Evolutionary conservation across 2,888 invertebrate genomes (phyloP).

Genomic region (Dusona sp.): DNA sequence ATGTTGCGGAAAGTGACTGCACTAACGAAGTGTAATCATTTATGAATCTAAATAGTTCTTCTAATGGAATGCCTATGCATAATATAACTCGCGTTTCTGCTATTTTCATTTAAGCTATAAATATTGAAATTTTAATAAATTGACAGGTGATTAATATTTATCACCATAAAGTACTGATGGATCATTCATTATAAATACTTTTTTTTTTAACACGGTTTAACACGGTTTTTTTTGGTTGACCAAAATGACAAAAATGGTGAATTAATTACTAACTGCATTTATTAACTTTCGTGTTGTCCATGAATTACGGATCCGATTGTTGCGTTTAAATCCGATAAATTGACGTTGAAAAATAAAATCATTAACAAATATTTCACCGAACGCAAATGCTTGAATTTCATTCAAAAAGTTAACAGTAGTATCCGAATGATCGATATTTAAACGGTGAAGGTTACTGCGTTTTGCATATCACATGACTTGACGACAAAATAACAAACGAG

Average conservation of each 20-base stretch:
- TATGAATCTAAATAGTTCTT: not conserved
- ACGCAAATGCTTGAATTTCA: not conserved
- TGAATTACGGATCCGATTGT: too few species aligned
- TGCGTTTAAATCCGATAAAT: too few species aligned
- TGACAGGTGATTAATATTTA: not conserved
- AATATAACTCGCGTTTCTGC: not conserved
- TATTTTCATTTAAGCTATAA: not conserved
- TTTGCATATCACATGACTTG: slow-evolving; percentile 31
- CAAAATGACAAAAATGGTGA: too few species aligned
- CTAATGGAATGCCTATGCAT: not conserved
- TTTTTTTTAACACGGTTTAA: not conserved
- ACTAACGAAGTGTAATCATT: not conserved
- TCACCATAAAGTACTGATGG: not conserved
- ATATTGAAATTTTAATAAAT: not conserved
- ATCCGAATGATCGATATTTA: not conserved
- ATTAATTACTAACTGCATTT: too few species aligned
- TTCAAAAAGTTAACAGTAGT: not conserved
- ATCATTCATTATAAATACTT: not conserved
- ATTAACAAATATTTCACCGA: too few species aligned
- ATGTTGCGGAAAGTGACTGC: not conserved
- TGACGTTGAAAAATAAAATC: too few species aligned
- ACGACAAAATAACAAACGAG: slow-evolving; percentile 60
- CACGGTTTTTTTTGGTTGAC: too few species aligned
- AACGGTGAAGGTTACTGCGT: slow-evolving; percentile 26
- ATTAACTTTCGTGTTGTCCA: too few species aligned